Conservation (phyloP, 2,888 invertebrate species). For the Ectobius pallidus region DNA sequence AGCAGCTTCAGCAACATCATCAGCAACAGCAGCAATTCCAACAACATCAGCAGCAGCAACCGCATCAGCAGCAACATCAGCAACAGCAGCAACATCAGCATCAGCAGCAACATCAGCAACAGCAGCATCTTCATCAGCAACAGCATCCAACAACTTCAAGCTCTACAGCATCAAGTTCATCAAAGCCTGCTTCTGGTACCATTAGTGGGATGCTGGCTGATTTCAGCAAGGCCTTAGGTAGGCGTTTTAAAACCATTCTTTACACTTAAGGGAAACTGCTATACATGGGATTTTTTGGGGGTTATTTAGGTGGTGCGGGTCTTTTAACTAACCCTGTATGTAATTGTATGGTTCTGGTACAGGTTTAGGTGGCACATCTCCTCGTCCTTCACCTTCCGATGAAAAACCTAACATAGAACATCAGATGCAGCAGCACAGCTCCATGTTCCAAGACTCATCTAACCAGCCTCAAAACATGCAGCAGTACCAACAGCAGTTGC, state of each 20-base stretch:
- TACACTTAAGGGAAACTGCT: no score
- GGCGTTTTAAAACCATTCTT: no score
- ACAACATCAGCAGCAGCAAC: not conserved
- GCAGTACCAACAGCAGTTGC: slow-evolving; percentile 38
- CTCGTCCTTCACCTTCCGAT: slow-evolving; percentile 52
- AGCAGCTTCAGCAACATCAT: not conserved
- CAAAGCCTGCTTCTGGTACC: slow-evolving; percentile 48
- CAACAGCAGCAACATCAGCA: not conserved
- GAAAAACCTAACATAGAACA: slow-evolving; percentile 48
- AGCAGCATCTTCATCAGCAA: slow-evolving; percentile 27
- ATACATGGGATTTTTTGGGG: no score
- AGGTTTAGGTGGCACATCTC: slow-evolving; percentile 52
- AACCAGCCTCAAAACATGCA: slow-evolving; percentile 40
- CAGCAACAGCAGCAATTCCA: not conserved
- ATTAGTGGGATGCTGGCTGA: slow-evolving; percentile 57
- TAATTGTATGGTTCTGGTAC: no score
- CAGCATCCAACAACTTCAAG: slow-evolving; percentile 56
- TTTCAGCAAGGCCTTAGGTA: slow-evolving; percentile 57
- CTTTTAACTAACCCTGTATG: no score
- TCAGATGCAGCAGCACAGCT: slow-evolving; percentile 45
- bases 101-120: not conserved
- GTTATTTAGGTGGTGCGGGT: no score
- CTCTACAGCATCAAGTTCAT: slow-evolving; percentile 41
- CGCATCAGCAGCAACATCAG: not conserved
- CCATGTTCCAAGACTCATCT: slow-evolving; percentile 12